Conservation (phyloP, 2,888 invertebrate genomes). For the Rhingia rostrata region DNA sequence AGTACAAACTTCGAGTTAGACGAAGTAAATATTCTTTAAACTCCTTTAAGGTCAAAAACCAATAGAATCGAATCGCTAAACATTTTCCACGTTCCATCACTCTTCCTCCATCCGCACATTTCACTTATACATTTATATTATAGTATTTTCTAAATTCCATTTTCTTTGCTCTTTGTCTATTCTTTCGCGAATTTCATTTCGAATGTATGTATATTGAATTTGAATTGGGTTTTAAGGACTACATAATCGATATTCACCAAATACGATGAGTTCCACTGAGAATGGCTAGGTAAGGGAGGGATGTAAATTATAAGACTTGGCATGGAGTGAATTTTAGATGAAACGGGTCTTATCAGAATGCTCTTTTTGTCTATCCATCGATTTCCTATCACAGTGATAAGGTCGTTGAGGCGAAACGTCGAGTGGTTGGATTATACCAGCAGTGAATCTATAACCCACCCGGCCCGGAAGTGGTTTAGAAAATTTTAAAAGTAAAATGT, state of each 20-base stretch:
- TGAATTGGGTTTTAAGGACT: slow-evolving; percentile 49
- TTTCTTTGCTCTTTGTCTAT: slow-evolving; percentile 16
- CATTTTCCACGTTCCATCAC: no score
- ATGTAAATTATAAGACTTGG: neutral
- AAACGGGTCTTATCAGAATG: slow-evolving; percentile 39
- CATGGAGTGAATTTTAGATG: slow-evolving; percentile 27
- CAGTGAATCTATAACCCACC: neutral
- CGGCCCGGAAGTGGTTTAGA: slow-evolving; percentile 4
- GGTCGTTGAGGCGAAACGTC: slow-evolving; percentile 18
- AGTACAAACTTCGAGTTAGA: no score
- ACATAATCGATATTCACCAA: slow-evolving; percentile 50
- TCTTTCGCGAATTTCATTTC: slow-evolving; percentile 43
- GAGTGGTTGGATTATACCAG: neutral
- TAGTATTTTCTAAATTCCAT: slow-evolving; percentile 23
- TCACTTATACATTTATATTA: slow-evolving; percentile 41
- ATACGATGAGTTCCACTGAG: slow-evolving; percentile 14
- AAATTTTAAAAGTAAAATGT: slow-evolving; percentile 24
- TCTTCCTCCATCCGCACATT: no score
- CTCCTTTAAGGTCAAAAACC: neutral
- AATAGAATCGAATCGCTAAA: no score
- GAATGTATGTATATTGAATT: slow-evolving; percentile 46
- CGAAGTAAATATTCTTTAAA: no score
- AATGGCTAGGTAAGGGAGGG: neutral
- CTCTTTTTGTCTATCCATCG: slow-evolving; percentile 23
- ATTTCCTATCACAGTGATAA: slow-evolving; percentile 42